Conservation (phyloP, 2,113 vertebrate species). For the Arvicanthis niloticus region DNA sequence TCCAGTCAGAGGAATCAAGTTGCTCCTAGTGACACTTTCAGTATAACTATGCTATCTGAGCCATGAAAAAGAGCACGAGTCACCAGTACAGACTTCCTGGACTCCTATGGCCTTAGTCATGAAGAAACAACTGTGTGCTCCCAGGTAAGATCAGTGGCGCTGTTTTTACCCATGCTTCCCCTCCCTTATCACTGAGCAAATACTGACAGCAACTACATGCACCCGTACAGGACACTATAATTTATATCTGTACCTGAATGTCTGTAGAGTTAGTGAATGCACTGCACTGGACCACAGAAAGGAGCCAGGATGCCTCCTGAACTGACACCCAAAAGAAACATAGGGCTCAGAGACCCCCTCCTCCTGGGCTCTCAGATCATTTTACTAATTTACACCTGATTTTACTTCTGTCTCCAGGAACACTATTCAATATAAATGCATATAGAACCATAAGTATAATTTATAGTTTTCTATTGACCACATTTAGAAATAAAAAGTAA, state of each 20-base stretch:
- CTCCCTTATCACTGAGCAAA: background rate
- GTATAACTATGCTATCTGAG: background rate
- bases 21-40: background rate
- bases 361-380: conserved; percentile 1
- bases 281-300: background rate
- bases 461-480: background rate
- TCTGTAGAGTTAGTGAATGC: background rate
- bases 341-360: background rate
- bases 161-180: background rate
- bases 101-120: background rate
- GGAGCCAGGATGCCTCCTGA: background rate
- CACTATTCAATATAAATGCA: background rate
- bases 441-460: background rate
- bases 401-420: background rate
- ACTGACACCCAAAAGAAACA: background rate
- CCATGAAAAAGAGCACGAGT: background rate
- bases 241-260: background rate
- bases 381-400: conserved; percentile 29
- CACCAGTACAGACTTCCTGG: fast-evolving
- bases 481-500: background rate
- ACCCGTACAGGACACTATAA: background rate
- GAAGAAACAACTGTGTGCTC: background rate
- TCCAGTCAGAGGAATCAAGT: background rate
- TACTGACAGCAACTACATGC: background rate
- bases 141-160: fast-evolving